Conservation (phyloP, 2,888 invertebrate genomes). For the Coelinius sp. region DNA sequence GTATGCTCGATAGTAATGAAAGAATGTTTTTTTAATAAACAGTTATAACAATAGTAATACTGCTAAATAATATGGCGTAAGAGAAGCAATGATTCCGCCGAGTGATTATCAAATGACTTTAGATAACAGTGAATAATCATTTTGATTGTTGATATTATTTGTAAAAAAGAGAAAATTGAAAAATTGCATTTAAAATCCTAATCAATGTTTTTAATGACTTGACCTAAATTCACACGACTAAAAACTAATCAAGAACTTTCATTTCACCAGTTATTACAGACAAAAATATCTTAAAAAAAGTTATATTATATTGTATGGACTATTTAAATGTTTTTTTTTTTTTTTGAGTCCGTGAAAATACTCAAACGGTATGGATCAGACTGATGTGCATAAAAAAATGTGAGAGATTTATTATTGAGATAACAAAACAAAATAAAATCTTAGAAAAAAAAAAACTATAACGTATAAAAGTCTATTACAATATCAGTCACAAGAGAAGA, state of each 20-base stretch:
- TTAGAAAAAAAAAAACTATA: slow-evolving; percentile 27
- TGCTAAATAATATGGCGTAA: slow-evolving; percentile 69
- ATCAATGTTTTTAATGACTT: neutral
- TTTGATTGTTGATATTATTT: neutral
- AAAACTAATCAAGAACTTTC: neutral
- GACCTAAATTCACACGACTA: neutral
- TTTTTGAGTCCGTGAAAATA: neutral
- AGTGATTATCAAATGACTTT: neutral
- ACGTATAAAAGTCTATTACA: slow-evolving; percentile 29
- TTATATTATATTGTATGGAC: neutral
- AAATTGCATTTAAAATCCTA: neutral
- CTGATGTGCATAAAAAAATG: slow-evolving; percentile 4
- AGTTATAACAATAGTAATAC: slow-evolving; percentile 67
- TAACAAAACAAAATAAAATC: slow-evolving; percentile 6
- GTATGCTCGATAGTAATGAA: slow-evolving; percentile 29
- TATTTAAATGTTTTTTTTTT: no score
- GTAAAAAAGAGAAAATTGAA: neutral
- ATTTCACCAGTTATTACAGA: neutral
- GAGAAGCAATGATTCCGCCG: slow-evolving; percentile 54
- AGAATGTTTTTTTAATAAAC: slow-evolving; percentile 40
- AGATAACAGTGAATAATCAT: neutral
- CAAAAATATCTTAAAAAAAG: neutral
- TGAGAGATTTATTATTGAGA: neutral
- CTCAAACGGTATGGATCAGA: slow-evolving; percentile 9
- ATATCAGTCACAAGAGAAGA: slow-evolving; percentile 34